Evolutionary conservation across 2,113 vertebrate genomes (phyloP).

Genomic region (Pachyramphus minor): DNA sequence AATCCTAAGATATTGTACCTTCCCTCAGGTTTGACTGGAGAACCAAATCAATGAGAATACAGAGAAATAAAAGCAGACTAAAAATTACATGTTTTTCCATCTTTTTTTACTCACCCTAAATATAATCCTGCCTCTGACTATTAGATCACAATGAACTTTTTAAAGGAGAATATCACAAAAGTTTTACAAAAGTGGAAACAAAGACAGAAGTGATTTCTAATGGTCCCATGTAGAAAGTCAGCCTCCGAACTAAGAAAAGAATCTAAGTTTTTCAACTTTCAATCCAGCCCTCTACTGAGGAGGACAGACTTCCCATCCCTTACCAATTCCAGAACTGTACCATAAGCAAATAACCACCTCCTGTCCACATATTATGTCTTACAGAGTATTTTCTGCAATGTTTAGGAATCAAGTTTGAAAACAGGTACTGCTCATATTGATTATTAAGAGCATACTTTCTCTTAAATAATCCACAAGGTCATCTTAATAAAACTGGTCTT

Average conservation of each 20-base stretch:
- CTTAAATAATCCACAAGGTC: not conserved
- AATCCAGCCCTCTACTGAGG: not conserved
- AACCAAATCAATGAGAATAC: not conserved
- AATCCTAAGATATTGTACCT: not conserved
- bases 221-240: not conserved
- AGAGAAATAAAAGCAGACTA: not conserved
- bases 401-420: not conserved
- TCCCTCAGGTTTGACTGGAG: not conserved
- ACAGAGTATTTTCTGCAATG: not conserved
- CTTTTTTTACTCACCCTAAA: not conserved
- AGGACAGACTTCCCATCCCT: not conserved
- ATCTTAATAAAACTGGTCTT: not conserved
- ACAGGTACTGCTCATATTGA: not conserved
- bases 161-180: not conserved
- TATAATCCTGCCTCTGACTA: not conserved
- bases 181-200: not conserved
- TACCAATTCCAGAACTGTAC: not conserved
- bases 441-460: not conserved
- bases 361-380: not conserved
- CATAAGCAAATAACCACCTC: not conserved
- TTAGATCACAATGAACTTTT: not conserved
- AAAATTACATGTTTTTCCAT: not conserved
- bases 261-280: not conserved
- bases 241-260: not conserved
- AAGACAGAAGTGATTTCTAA: not conserved